These are phyloP conservation scores for Nasonia vitripennis DNA, from an alignment of 1,140 invertebrate genomes.

Conservation along the genomic window DNA sequence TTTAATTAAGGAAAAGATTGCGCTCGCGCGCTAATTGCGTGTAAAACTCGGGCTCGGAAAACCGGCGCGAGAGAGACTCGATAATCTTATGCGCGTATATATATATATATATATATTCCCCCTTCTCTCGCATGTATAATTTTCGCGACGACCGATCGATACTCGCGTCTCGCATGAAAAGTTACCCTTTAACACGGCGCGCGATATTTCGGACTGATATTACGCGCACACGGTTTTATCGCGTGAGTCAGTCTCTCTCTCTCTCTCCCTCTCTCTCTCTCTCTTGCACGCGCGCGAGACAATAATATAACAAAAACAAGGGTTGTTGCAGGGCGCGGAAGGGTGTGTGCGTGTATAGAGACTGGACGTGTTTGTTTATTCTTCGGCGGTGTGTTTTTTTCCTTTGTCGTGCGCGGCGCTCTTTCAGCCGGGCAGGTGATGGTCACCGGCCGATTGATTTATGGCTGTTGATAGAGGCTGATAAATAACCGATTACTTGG, in stretches of 20 bases:
- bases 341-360: neutral
- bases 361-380: constrained; percentile 11
- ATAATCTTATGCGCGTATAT: neutral
- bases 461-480: constrained; percentile 15
- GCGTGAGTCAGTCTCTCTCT: constrained; percentile 36
- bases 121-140: constrained; percentile 5
- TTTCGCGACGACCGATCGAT: constrained; percentile 31
- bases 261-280: neutral
- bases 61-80: neutral
- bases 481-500: constrained; percentile 26
- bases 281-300: neutral
- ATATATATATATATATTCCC: too few species aligned
- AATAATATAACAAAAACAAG: constrained; percentile 8
- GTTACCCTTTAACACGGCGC: constrained; percentile 42
- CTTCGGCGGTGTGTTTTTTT: neutral
- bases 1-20: constrained; percentile 52
- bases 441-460: constrained; percentile 27
- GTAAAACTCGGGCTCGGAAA: constrained; percentile 28
- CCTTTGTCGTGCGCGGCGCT: neutral
- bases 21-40: constrained; percentile 47
- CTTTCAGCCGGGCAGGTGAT: constrained; percentile 20
- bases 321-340: neutral
- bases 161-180: constrained; percentile 43
- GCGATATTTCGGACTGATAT: constrained; percentile 38
- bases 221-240: constrained; percentile 35